Percentiles rank a stretch among this genome's conserved stretches.
phyloP scores from a whole-genome alignment of 2,888 invertebrate genomes.

The Cybosia mesomella region DNA sequence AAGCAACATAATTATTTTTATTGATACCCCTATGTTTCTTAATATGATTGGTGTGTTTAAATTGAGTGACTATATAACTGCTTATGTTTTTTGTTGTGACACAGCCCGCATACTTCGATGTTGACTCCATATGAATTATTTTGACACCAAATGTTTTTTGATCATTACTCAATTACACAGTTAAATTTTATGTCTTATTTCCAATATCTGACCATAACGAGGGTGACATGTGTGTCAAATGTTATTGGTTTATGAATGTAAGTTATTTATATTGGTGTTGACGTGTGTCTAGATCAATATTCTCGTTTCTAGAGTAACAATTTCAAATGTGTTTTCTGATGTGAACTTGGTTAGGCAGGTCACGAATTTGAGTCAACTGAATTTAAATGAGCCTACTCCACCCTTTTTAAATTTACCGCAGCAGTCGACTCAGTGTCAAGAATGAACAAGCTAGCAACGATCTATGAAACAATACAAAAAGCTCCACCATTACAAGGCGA shows the following conservation, averaged over 20 bases:
- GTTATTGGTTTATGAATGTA: constrained; percentile 31
- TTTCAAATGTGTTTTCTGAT: no score
- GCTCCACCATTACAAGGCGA: constrained; percentile 83
- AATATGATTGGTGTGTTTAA: constrained; percentile 67
- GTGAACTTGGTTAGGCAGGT: constrained; percentile 52
- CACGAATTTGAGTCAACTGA: constrained; percentile 45
- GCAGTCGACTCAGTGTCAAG: constrained; percentile 69
- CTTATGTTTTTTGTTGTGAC: constrained; percentile 51
- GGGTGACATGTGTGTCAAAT: constrained; percentile 43
- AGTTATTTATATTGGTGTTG: constrained; percentile 10
- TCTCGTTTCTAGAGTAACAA: neutral
- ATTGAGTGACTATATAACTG: constrained; percentile 64
- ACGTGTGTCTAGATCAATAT: constrained; percentile 18
- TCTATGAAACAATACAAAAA: constrained; percentile 77
- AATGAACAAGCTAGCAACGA: constrained; percentile 67
- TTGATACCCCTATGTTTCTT: constrained; percentile 72
- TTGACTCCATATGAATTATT: constrained; percentile 82
- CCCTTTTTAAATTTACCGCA: constrained; percentile 77
- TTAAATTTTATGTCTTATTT: constrained; percentile 78
- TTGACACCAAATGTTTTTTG: constrained; percentile 76
- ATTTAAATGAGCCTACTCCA: constrained; percentile 72
- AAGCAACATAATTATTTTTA: constrained; percentile 44
- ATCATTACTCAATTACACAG: constrained; percentile 76
- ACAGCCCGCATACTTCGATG: constrained; percentile 78
- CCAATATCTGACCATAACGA: constrained; percentile 51